Percentiles rank a stretch among this genome's conserved stretches.
Conservation (phyloP, 2,113 vertebrate species). For the Clarias batrachus region DNA sequence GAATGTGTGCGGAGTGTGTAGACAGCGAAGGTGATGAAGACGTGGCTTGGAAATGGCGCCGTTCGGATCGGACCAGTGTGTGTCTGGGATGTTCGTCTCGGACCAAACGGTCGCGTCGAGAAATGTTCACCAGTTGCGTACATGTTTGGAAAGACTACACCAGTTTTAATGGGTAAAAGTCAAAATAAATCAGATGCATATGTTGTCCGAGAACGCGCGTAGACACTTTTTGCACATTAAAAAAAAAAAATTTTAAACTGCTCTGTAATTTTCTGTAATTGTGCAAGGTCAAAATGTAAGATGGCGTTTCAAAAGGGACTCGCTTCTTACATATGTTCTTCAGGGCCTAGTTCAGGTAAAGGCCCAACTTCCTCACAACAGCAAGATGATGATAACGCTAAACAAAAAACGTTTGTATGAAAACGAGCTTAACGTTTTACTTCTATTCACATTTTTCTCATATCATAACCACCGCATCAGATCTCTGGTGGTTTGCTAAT, state of each 20-base stretch:
- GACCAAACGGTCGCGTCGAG: neutral
- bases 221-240: neutral
- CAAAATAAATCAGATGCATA: neutral
- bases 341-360: neutral
- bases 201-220: neutral
- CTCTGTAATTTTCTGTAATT: too few relatives aligned
- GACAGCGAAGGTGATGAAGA: constrained; percentile 7
- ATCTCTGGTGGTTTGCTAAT: neutral
- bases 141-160: neutral
- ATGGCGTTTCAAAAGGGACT: neutral
- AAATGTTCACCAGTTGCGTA: neutral
- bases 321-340: neutral
- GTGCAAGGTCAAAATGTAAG: neutral
- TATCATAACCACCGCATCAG: neutral
- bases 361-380: too few relatives aligned
- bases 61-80: neutral
- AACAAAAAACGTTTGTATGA: neutral
- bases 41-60: constrained; percentile 5
- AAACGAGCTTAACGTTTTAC: neutral
- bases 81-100: neutral
- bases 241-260: too few relatives aligned
- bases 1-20: neutral
- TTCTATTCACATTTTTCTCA: neutral
- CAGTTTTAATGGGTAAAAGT: neutral
- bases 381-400: neutral